Evolutionary conservation across 2,113 vertebrate species (phyloP), one percentile per base, ranked within the genome.

Genomic region (Neodontobutis hainanensis): DNA sequence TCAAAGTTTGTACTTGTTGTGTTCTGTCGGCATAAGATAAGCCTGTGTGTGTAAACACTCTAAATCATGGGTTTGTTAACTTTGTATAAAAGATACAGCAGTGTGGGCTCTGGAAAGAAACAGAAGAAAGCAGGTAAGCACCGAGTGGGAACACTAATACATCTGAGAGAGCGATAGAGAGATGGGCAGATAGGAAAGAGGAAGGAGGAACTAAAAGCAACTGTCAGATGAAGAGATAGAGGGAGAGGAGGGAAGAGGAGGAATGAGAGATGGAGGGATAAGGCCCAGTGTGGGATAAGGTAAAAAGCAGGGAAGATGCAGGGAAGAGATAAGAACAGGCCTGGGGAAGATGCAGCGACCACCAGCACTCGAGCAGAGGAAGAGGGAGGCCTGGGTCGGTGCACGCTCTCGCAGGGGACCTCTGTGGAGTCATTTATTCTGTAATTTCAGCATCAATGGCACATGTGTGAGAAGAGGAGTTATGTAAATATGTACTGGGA

Each of bases 101-200:
- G 45, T 64, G 70, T 49, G 49, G 67, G 55, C 53, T 34, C 56
- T 45, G 27, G 61, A 53, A 69, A 77, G 48, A 65, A 73, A 27
- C 58, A 60, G 42, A 43, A 11, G 43, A 51, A 61, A 52, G 52
- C 56, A 58, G 46, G 47, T 27, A 50, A 40, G 63, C 65, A 65
- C 0, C 61, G 32, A 66, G 43, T 46, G 14, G 49, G 61, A 45
- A 32, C 12, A 6, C 55, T 36, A 55, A 74, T 78, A 64, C 73
- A 67, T 83, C 75, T 76, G 45, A 34, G 65, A 73, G 49, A 72
- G 65, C 38, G 53, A 63, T 42, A 12, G 51, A 61, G 66, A 77
- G 76, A 85, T 72, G 46, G 82, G 38, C 47, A 46, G 83, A 87
- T 78, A 84, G 52, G 19, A 19, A 53, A 53, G 32, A 53, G 51